Evolutionary conservation across 2,113 vertebrate genomes (phyloP).

Genomic region (Cercocebus atys): DNA sequence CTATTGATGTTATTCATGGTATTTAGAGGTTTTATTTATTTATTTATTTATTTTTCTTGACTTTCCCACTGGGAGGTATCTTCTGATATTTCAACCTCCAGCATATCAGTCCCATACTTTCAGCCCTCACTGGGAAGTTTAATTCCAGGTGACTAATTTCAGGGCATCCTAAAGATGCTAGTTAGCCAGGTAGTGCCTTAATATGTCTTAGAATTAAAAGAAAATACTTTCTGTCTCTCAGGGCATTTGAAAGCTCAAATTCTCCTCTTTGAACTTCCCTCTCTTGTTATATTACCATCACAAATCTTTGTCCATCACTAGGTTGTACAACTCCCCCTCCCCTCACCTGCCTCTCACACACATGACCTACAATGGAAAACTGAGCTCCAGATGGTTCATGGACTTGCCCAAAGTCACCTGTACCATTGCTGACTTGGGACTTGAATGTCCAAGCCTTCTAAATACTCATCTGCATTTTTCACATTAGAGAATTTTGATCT

Average conservation of each 20-base stretch:
- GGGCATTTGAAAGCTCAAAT: neutral
- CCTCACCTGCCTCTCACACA: accelerated
- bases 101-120: neutral
- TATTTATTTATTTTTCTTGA: neutral
- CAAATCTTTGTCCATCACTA: neutral
- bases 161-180: neutral
- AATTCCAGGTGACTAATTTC: neutral
- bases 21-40: neutral
- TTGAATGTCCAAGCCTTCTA: too few species aligned
- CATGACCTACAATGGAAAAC: neutral
- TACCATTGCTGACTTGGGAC: neutral
- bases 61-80: accelerated
- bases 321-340: accelerated
- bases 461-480: neutral
- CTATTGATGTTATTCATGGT: neutral
- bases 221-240: neutral
- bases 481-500: neutral
- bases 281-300: neutral
- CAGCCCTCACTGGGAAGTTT: neutral
- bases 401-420: too few species aligned
- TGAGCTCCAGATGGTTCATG: neutral
- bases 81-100: neutral
- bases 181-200: neutral
- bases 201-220: neutral
- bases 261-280: neutral